Evolutionary conservation across 2,888 invertebrate species (phyloP).

Genomic region (Andrena dorsata): DNA sequence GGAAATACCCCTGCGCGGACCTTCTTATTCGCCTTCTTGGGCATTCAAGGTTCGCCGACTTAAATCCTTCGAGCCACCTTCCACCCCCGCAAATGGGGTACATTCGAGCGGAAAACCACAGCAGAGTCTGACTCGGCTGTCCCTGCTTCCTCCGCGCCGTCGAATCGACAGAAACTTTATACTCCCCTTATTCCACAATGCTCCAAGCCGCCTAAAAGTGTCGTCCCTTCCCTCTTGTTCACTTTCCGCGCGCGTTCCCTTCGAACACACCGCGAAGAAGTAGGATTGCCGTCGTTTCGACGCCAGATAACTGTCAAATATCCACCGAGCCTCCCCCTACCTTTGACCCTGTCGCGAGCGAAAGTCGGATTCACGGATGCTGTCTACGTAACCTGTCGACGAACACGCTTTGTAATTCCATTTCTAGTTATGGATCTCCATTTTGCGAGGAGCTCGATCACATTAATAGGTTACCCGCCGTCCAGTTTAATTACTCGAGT

Average conservation of each 20-base stretch:
- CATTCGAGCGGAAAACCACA: conserved; percentile 24
- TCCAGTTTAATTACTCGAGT: neutral
- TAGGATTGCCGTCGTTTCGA: conserved; percentile 47
- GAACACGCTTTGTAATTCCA: neutral
- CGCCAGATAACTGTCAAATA: conserved; percentile 54
- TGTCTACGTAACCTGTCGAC: neutral
- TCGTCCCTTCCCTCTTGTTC: conserved; percentile 7
- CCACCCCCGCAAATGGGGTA: neutral
- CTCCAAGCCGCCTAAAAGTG: conserved; percentile 25
- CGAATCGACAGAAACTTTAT: conserved; percentile 42
- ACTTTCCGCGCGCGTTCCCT: neutral
- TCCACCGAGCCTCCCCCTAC: neutral
- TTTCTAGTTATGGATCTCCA: neutral
- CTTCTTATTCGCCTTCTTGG: conserved; percentile 6
- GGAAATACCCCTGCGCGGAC: neutral
- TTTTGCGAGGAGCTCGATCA: neutral
- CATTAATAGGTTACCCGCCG: neutral
- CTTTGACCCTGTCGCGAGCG: conserved; percentile 23
- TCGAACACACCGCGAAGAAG: conserved; percentile 4
- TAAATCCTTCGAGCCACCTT: conserved; percentile 47
- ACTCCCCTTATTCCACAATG: neutral
- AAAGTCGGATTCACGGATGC: conserved; percentile 48
- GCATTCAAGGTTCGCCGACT: conserved; percentile 60
- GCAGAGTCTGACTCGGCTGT: conserved; percentile 17
- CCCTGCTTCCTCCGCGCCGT: conserved; percentile 14